These are phyloP conservation scores for Istiophorus platypterus DNA, from an alignment of 2,113 vertebrate genomes.

Conservation along the genomic window DNA sequence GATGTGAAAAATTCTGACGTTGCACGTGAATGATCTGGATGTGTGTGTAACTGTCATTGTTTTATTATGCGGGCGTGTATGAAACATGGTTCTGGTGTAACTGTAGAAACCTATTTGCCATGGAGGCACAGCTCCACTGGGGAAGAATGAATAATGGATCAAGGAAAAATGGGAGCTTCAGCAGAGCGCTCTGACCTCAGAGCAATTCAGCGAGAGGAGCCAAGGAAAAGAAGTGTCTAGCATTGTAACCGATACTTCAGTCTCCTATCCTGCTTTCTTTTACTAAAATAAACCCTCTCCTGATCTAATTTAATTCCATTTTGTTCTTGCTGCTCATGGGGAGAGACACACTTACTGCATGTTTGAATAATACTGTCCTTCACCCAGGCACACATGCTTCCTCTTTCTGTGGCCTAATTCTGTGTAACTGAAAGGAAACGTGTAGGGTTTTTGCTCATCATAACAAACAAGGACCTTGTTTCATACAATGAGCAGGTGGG, in stretches of 20 bases:
- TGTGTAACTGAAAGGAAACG: slow-evolving; percentile 33
- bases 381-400: slow-evolving; percentile 42
- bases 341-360: slow-evolving; percentile 68
- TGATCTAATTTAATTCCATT: slow-evolving; percentile 73
- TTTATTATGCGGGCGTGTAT: slow-evolving; percentile 34
- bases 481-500: not conserved
- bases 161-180: slow-evolving; percentile 79
- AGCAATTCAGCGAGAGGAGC: slow-evolving; percentile 64
- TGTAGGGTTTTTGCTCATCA: slow-evolving; percentile 27
- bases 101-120: slow-evolving; percentile 77
- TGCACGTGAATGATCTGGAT: not conserved
- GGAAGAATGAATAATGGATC: slow-evolving; percentile 84
- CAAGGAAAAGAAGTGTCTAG: slow-evolving; percentile 61
- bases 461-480: slow-evolving; percentile 41
- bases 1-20: slow-evolving; percentile 34
- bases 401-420: slow-evolving; percentile 61
- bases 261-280: slow-evolving; percentile 69
- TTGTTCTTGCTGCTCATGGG: slow-evolving; percentile 61
- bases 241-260: slow-evolving; percentile 67
- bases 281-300: slow-evolving; percentile 74
- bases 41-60: slow-evolving; percentile 37
- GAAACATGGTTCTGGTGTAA: slow-evolving; percentile 48
- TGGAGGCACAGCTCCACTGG: slow-evolving; percentile 70
- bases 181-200: slow-evolving; percentile 71
- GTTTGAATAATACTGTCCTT: slow-evolving; percentile 66